Base-by-base conservation (phyloP, 2,797 vertebrate species). In the Poecile montanus region DNA sequence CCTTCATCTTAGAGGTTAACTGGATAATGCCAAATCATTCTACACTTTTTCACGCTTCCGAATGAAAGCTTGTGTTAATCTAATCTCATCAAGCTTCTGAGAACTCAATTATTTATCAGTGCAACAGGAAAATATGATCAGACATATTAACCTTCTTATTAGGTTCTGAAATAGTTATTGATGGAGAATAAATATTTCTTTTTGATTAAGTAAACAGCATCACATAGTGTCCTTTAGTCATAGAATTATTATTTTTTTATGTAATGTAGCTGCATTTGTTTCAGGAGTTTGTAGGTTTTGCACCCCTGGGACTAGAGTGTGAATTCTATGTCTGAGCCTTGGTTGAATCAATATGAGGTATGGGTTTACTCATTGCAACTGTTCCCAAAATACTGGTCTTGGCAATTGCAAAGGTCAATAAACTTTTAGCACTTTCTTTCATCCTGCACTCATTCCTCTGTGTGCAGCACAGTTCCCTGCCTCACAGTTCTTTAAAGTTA, bases 351-450 rank as follows among this genome's bases (percentile, higher is more conserved):
- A 62, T 84, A 73, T 23, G 44, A 88, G 20, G 8, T 38, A 57
- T 74, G 57, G 23, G 27, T 78, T 88, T 85, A 65, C 26, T 91
- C 60, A 61, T 60, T 88, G 51, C 56, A 77, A 4, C 56, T 81
- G 36, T 76, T 63, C 62, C 62, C 70, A 84, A 75, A 93, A 88
- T 76, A 94, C 44, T 93, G 29, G 76, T 93, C 89, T 68, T 88
- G 51, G 12, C 67, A 93, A 67, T 71, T 85, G 62, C 38, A 91
- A 83, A 79, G 54, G 78, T 95, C 89, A 96, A n/a, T 74, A 94
- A 79, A 51, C 51, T 94, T 94, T 81, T 19, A 51, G 38, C 60
- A 73, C 10, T 86, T 78, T 72, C 7, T 68, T 74, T 91, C 54
- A 77, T 53, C 42, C 32, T 74, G 17, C 21, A n/a, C n/a, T 85